These are phyloP conservation scores for Cygnus atratus DNA, from an alignment of 2,113 vertebrate genomes.

Conservation along the genomic window DNA sequence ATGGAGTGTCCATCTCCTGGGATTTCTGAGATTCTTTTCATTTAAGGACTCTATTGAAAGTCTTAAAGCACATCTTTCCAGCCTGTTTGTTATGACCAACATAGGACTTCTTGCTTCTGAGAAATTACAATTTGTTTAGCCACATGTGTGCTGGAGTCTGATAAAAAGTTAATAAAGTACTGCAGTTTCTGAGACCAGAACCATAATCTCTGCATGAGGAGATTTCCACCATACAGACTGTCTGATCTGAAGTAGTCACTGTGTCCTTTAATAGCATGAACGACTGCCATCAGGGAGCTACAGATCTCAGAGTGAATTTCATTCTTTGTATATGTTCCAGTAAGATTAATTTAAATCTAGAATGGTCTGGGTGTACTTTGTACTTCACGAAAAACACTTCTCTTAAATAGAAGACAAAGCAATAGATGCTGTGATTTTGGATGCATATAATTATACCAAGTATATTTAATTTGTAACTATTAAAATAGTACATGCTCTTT, in stretches of 20 bases:
- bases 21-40: neutral
- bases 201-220: neutral
- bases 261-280: neutral
- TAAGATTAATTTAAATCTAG: neutral
- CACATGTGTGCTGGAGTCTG: neutral
- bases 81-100: neutral
- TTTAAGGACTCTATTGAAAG: neutral
- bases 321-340: neutral
- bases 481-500: neutral
- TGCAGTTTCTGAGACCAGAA: neutral
- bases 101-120: neutral
- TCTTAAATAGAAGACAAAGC: neutral
- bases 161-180: neutral
- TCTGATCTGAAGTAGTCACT: neutral
- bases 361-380: neutral
- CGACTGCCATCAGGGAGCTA: neutral
- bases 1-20: neutral
- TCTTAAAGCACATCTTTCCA: neutral
- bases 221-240: neutral
- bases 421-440: neutral
- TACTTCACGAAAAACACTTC: neutral
- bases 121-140: slow-evolving; percentile 1
- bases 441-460: neutral
- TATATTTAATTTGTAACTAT: neutral
- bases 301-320: neutral